These are phyloP conservation scores for Rhagonycha lutea DNA, from an alignment of 2,888 invertebrate genomes.

Conservation along the genomic window DNA sequence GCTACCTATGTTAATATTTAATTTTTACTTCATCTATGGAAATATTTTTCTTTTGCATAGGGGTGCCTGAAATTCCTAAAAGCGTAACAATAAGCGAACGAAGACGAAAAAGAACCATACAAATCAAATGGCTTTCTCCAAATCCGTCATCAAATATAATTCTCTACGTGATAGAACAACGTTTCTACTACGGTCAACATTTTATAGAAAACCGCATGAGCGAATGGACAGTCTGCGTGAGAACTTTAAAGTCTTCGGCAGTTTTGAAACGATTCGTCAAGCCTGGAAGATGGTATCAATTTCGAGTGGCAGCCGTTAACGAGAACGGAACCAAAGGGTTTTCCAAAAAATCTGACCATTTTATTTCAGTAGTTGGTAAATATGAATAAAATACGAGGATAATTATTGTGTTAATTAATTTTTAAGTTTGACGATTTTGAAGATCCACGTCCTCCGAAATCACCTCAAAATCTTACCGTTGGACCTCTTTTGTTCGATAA, in stretches of 20 bases:
- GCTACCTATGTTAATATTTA: too few relatives aligned
- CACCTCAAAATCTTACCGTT: conserved; percentile 65
- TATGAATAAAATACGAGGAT: conserved; percentile 11
- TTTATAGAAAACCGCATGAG: conserved; percentile 68
- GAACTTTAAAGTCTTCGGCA: conserved; percentile 60
- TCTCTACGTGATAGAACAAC: conserved; percentile 69
- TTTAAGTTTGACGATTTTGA: conserved; percentile 7
- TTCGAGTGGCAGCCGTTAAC: conserved; percentile 77
- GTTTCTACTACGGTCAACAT: conserved; percentile 70
- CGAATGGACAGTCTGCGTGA: conserved; percentile 64
- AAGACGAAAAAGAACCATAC: conserved; percentile 57
- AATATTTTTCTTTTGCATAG: conserved; percentile 46
- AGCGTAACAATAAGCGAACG: conserved; percentile 64
- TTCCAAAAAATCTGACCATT: conserved; percentile 64
- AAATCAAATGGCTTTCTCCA: conserved; percentile 50
- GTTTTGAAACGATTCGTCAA: conserved; percentile 62
- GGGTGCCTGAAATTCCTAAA: conserved; percentile 66
- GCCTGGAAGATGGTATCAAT: conserved; percentile 79
- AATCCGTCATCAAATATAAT: conserved; percentile 45
- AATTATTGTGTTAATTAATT: not conserved
- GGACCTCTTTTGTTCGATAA: conserved; percentile 54
- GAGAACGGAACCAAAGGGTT: conserved; percentile 73
- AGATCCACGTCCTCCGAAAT: conserved; percentile 66
- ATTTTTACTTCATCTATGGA: not conserved
- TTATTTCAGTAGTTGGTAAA: conserved; percentile 60